Base-by-base conservation (phyloP, 2,888 invertebrate species). In the Xiphydria camelus region DNA sequence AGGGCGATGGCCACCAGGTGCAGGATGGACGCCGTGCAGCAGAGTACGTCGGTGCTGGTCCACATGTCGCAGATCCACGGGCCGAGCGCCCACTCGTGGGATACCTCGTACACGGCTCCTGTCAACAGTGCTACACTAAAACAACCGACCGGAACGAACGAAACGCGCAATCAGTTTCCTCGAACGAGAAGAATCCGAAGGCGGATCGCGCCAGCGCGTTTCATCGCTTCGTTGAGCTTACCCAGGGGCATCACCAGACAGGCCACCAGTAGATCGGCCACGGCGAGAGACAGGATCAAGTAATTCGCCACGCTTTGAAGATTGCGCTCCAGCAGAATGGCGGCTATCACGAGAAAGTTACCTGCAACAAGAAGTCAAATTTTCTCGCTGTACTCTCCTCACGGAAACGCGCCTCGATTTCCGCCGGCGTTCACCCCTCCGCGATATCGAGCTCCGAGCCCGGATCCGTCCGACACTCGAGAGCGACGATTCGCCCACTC, bases 261-360 rank as follows among this genome's bases (percentile, higher is more conserved):
- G 20, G 93, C 92, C 47, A 95, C 94, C 65, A 94, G 81, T 40
- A 95, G 82, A 76, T 95, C 95, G 1, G 94, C 94, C 45, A 94
- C 91, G 2, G 94, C 94, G 73, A 95, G 79, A 14, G 93, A 88
- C 51, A 94, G 82, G 62, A 95, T 93, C 67, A 95, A 79, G 78
- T 94, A 93, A 79, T 94, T 94, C 47, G 91, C 91, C 21, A 92
- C 91, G 64, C 87, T 90, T 68, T 92, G 91, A 47, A 94, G 80
- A 73, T 91, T 89, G 56, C 89, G 80, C 75, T 94, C 95, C 61
- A 93, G 78, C 49, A 93, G 78, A 62, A 96, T 92, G 50, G 95
- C 94, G 20, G 92, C 89, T 77, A 95, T 94, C 66, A 96, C 95
- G 78, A 95, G 92, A 44, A 94, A 88, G 77, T 96, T 96, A 56